A percentile compares a stretch with the other conserved stretches of the same genome.
Evolutionary conservation across 2,888 invertebrate species (phyloP).

Genomic region (Empis stercorea): DNA sequence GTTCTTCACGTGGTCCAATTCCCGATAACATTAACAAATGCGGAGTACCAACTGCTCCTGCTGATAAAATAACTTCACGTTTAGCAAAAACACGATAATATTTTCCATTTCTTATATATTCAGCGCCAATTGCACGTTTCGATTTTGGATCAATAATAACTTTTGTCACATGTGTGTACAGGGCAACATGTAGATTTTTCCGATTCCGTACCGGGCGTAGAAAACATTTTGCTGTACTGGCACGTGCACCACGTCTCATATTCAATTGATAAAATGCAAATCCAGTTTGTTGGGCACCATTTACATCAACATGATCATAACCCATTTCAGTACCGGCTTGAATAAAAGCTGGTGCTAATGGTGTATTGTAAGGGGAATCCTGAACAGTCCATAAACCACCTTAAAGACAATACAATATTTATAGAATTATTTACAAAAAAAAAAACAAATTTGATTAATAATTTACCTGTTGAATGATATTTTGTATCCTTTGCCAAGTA

Average conservation of each 20-base stretch:
- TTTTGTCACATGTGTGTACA: conserved; percentile 68
- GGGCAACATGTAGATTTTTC: conserved; percentile 66
- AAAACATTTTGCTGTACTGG: conserved; percentile 77
- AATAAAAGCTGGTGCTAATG: conserved; percentile 69
- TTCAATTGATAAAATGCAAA: conserved; percentile 79
- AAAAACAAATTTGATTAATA: neutral
- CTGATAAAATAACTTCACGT: conserved; percentile 37
- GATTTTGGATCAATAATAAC: conserved; percentile 57
- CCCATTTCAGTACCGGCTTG: conserved; percentile 90
- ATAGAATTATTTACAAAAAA: neutral
- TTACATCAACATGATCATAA: conserved; percentile 73
- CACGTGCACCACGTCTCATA: conserved; percentile 71
- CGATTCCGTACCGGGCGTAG: conserved; percentile 63
- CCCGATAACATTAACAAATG: conserved; percentile 87
- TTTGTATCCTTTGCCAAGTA: conserved; percentile 62
- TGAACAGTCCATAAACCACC: conserved; percentile 35
- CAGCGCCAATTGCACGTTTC: conserved; percentile 65
- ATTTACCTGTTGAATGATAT: conserved; percentile 56
- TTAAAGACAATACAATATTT: conserved; percentile 18
- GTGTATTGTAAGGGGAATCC: conserved; percentile 44
- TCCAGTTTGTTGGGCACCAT: conserved; percentile 76
- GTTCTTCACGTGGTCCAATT: conserved; percentile 63
- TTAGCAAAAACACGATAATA: conserved; percentile 36
- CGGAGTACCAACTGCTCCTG: conserved; percentile 83
- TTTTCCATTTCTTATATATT: conserved; percentile 54